Evolutionary conservation across 2,888 invertebrate genomes (phyloP).

Genomic region (Phengaris alcon): DNA sequence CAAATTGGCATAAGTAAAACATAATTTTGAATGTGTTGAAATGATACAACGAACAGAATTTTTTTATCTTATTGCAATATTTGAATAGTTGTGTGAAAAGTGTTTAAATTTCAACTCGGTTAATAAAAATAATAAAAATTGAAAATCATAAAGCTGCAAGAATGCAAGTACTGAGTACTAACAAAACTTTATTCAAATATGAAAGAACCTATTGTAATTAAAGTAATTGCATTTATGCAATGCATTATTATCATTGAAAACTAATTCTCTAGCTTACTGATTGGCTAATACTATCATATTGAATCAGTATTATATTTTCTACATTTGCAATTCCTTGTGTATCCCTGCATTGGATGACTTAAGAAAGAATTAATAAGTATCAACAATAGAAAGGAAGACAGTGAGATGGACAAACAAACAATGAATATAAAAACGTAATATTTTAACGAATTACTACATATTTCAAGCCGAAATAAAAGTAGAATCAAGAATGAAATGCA

Average conservation of each 20-base stretch:
- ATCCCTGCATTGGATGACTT: slow-evolving; percentile 25
- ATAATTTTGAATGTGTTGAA: slow-evolving; percentile 6
- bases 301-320: slow-evolving; percentile 18
- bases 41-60: neutral
- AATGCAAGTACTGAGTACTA: slow-evolving; percentile 1
- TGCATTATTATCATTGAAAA: neutral
- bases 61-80: no score
- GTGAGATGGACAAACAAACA: slow-evolving; percentile 19
- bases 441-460: slow-evolving; percentile 1
- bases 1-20: neutral
- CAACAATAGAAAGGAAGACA: slow-evolving; percentile 15
- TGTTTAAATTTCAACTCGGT: no score
- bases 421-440: slow-evolving; percentile 13
- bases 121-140: neutral
- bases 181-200: neutral
- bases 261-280: slow-evolving; percentile 25
- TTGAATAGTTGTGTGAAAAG: no score
- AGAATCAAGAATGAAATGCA: neutral
- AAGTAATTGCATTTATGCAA: neutral
- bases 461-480: neutral
- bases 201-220: neutral
- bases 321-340: slow-evolving; percentile 27
- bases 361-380: slow-evolving; percentile 16
- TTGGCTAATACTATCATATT: slow-evolving; percentile 21
- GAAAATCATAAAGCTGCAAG: neutral